Conservation (phyloP, 2,113 vertebrate species). For the Cinclus mexicanus region DNA sequence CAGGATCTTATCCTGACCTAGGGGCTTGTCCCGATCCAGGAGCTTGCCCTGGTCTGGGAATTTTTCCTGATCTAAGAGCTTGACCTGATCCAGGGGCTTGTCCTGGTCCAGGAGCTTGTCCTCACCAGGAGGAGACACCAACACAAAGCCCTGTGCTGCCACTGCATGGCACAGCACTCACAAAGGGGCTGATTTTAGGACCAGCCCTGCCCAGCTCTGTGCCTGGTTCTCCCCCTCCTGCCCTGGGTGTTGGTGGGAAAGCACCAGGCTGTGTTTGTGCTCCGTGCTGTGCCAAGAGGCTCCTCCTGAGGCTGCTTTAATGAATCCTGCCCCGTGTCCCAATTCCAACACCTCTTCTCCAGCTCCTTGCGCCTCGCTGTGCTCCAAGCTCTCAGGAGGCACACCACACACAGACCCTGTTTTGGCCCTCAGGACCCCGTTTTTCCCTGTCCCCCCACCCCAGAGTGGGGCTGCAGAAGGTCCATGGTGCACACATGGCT, state of each 20-base stretch:
- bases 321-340: slow-evolving; percentile 48
- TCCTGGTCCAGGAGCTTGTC: background rate
- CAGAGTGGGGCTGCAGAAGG: background rate
- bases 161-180: rapidly evolving
- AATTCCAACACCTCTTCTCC: background rate
- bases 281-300: background rate
- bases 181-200: background rate
- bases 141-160: rapidly evolving
- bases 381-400: background rate
- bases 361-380: background rate
- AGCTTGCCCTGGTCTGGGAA: rapidly evolving
- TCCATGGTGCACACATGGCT: background rate
- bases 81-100: background rate
- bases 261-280: background rate
- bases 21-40: background rate
- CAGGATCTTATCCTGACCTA: rapidly evolving
- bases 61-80: too few species aligned
- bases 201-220: background rate
- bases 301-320: slow-evolving; percentile 61
- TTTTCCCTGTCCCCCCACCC: background rate
- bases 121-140: background rate
- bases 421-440: rapidly evolving
- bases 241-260: background rate
- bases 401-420: background rate
- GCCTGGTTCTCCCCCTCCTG: background rate